Evolutionary conservation across 92 coral and sea anemone genomes (phyloP), one percentile per base, ranked within the genome.

Genomic region (Hydrozoanthus gracilis): DNA sequence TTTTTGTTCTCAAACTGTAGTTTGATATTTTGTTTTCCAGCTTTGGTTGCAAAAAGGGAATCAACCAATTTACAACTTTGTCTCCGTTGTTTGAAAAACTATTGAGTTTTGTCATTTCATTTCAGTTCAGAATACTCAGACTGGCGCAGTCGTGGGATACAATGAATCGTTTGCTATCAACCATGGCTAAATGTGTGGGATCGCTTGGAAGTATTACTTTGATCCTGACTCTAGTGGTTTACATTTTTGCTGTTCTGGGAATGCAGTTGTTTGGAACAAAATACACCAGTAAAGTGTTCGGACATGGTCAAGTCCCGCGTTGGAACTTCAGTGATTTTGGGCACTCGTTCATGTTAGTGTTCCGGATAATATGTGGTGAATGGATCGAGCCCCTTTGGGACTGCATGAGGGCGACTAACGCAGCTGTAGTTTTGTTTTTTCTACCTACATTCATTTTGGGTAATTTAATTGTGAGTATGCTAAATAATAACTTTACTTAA

Each of bases 361-460:
- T 96, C 70, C 82, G 98, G 45, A 92, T 96, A 76, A 74, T 96
- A 72, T 96, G 98, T n/a, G 98, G 98, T 55, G 98, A 96, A 78
- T 96, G 98, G 98, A 94, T 96, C 46, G 98, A 96, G 87, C 98
- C 98, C 20, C 88, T 96, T 27, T 96, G 98, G 98, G 98, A 96
- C 39, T 27, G 39, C 39, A 27, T 27, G 39, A 27, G 39, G 39
- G 39, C 39, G 39, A 27, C 39, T 27, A 87, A 87, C 55, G 94
- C 91, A 3, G 93, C 90, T 6, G 94, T 92, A 2, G 91, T 95
- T 16, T 78, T 93, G 75, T 96, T 96, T 74, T 95, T 95, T 82
- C 82, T 95, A 60, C 98, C 95, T 51, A 94, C 98, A 2, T 93
- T 95, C 56, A 90, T 95, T 75, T 89, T 95, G 65, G 98, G 98